These are phyloP conservation scores for Lucilia cuprina DNA, from an alignment of 1,140 invertebrate species.

Conservation along the genomic window DNA sequence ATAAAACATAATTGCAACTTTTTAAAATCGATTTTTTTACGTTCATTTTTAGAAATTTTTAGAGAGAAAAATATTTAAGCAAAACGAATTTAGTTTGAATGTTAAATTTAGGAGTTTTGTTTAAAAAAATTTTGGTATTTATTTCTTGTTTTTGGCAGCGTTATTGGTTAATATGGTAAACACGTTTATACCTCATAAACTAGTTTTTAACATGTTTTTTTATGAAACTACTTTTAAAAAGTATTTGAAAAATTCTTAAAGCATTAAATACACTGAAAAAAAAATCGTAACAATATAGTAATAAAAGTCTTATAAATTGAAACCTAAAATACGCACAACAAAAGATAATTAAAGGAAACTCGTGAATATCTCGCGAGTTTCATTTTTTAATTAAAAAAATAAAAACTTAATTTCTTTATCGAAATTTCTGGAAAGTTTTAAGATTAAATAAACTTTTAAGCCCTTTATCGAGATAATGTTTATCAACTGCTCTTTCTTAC, in stretches of 20 bases:
- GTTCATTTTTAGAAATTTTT: neutral
- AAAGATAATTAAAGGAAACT: no score
- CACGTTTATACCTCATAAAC: constrained; percentile 10
- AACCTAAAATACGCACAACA: no score
- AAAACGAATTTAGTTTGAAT: neutral
- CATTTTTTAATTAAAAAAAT: no score
- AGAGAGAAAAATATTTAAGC: no score
- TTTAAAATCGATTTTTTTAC: neutral
- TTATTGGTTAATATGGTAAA: neutral
- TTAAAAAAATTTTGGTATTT: neutral
- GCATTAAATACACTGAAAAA: neutral
- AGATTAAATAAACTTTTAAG: no score
- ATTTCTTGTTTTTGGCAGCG: neutral
- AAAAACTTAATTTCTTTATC: no score
- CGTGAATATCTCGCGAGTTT: no score
- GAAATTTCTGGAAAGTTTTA: no score
- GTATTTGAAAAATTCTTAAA: neutral
- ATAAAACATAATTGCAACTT: neutral
- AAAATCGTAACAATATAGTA: neutral
- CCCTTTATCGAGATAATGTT: no score
- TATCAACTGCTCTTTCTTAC: no score
- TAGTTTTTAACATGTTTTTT: constrained; percentile 5
- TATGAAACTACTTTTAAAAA: neutral
- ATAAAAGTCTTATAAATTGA: no score
- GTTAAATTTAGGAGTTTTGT: neutral